Evolutionary conservation across 2,888 invertebrate species (phyloP), one percentile per base, ranked within the genome.

Genomic region (Dicyrtomina minuta): DNA sequence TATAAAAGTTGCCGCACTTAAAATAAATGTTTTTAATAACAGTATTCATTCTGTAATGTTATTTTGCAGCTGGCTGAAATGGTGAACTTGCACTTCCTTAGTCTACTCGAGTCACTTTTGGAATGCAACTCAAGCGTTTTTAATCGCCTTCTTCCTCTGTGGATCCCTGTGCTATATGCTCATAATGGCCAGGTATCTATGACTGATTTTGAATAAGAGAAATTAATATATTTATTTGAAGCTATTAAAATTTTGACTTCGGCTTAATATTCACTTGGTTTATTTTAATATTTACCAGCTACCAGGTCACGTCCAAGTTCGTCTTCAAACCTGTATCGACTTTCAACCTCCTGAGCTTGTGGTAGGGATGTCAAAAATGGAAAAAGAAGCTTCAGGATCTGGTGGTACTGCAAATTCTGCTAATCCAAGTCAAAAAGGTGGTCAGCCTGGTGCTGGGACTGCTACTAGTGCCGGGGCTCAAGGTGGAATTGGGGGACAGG

Each of bases 141-240:
- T 3, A 91, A 90, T 79, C 94, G 95, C 84, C 84, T 97, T 61
- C 84, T 97, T 79, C 96, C 99, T 1, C 86, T 98, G 79, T 99
- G 98, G 98, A 93, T 91, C 69, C 95, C 97, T 0, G 93, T 99
- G 51, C 85, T 99, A 46, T 92, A 92, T 80, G 93, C 96, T n/a
- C 92, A 95, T 79, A 89, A 92, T 79, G 86, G 88, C 78, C 90
- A 90, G 84, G 90, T 90, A 82, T 81, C 89, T 89, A 82, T 81
- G 79, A 12, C 17, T 13, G 17, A 43, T 26, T 56, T 56, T 15
- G 10, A 15, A 61, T 46, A 13, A 10, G 6, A 13, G 22, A 13
- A 53, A 24, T 51, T 39, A 46, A 41, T 39, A 58, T 41, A 55
- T 69, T 53, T 51, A 20, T 17, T 67, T 24, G n/a, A n/a, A n/a